Percentiles rank a stretch among this genome's conserved stretches.
phyloP scores from a whole-genome alignment of 2,888 invertebrate species.

The Chironomus tentans region DNA sequence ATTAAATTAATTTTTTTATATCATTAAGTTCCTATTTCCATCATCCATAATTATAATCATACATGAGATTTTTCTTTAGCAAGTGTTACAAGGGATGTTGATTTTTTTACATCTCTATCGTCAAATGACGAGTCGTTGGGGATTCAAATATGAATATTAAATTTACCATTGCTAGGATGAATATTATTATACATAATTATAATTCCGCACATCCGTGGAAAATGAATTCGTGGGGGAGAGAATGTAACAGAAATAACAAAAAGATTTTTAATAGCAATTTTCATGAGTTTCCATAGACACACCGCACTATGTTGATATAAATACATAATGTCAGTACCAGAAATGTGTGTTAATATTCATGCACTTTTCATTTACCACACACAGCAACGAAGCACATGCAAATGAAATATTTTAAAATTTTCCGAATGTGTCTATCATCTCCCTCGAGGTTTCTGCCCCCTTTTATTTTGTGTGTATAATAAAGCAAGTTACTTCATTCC shows the following conservation, averaged over 20 bases:
- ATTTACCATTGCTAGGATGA: not conserved
- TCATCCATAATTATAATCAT: no score
- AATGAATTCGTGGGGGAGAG: not conserved
- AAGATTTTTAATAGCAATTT: not conserved
- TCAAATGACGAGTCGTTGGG: no score
- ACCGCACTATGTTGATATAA: no score
- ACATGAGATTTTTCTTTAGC: no score
- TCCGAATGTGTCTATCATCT: not conserved
- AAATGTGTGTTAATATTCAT: constrained; percentile 10
- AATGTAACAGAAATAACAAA: not conserved
- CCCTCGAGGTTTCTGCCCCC: not conserved
- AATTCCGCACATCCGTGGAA: not conserved
- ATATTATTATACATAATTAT: constrained; percentile 1
- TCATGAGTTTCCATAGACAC: not conserved
- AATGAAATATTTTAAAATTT: not conserved
- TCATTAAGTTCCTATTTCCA: no score
- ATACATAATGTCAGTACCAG: not conserved
- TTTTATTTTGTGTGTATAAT: not conserved
- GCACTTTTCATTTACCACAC: not conserved
- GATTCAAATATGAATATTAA: not conserved
- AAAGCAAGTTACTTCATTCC: no score
- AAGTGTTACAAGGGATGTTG: no score
- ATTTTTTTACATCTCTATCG: no score
- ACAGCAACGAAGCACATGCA: not conserved
- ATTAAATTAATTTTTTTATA: no score